Evolutionary conservation across 2,888 invertebrate genomes (phyloP), one percentile per base, ranked within the genome.

Genomic region (Zeuzera pyrina): DNA sequence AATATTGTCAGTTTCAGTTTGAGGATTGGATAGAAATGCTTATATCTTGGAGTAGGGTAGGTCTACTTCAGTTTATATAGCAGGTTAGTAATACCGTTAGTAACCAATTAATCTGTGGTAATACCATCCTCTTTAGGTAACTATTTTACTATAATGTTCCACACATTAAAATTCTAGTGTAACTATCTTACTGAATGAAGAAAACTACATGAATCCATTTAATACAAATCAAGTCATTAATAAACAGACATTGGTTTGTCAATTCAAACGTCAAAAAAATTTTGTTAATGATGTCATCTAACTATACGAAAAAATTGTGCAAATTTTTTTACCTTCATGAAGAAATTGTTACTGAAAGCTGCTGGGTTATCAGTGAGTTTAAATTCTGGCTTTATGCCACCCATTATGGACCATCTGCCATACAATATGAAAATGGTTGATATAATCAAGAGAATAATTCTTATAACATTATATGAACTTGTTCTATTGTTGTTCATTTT

Each of bases 341-440:
- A 63, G 28, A 86, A 50, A 54, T 76, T 83, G 23, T 88, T 76
- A 41, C 90, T 84, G 72, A 94, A 94, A 2, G 95, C 94, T 29
- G 97, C 90, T 11, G 98, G 98, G 81, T 98, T 98, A 69, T 98
- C 98, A 47, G 89, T 89, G 31, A 85, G 69, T 58, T 95, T 92
- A 66, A 98, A 98, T 30, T 83, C 86, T 6, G 96, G 97, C 33
- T 88, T 84, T 35, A 86, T 84, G 43, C 91, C 92, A 38, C 91
- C 91, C 91, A 97, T 96, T 27, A 95, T 68, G 57, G 83, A 83
- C 73, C 93, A 90, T 51, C 97, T 85, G 34, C 85, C 71, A 52
- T 86, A 81, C 38, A 94, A 56, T 23, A 92, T 68, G 7, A 83
- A 36, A 15, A 87, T 38, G 26, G 87, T 85, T 24, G 85, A 65